Conservation (phyloP, 2,888 invertebrate species). For the Ochropleura plecta region DNA sequence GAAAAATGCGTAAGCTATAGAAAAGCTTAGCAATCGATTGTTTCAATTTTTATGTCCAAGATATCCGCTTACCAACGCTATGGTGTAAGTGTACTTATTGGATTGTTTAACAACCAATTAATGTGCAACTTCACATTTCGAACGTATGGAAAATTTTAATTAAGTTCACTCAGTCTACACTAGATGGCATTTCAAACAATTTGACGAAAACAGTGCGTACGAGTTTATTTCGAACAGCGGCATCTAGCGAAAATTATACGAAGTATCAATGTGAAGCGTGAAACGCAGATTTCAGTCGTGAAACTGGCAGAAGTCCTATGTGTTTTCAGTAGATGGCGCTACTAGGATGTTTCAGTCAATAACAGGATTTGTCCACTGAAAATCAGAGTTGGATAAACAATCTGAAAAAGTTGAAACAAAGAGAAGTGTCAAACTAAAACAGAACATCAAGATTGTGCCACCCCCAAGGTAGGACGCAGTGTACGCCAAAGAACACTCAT, state of each 20-base stretch:
- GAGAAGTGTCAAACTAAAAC: neutral
- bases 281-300: conserved; percentile 29
- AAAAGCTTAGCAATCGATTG: neutral
- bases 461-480: neutral
- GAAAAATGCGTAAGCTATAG: neutral
- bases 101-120: neutral
- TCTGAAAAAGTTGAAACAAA: neutral
- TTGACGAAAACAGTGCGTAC: conserved; percentile 16
- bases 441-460: neutral
- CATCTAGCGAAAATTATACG: conserved; percentile 51
- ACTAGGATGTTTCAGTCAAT: conserved; percentile 1
- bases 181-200: conserved; percentile 17
- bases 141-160: neutral
- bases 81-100: neutral
- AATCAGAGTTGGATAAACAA: neutral
- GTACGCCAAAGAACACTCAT: too few species aligned
- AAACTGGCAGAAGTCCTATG: conserved; percentile 35
- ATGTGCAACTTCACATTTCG: neutral
- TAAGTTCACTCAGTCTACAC: conserved; percentile 15
- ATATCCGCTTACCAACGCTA: neutral
- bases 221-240: conserved; percentile 43
- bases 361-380: neutral
- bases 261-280: conserved; percentile 13
- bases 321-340: conserved; percentile 55
- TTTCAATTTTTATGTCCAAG: neutral